Evolutionary conservation across 2,797 vertebrate species (phyloP).

Genomic region (Meriones psammophilus): DNA sequence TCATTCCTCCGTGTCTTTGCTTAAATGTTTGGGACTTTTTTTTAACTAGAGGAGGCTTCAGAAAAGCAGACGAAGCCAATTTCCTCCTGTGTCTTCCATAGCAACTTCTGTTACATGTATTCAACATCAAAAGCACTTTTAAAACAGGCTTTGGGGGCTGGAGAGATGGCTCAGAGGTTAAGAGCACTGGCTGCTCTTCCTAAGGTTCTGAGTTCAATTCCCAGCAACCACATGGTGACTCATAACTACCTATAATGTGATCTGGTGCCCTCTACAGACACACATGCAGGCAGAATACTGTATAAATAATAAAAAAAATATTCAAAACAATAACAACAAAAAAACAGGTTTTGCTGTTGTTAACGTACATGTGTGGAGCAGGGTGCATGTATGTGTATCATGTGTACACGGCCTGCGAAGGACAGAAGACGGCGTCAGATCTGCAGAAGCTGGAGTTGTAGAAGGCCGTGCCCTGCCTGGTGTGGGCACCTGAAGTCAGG

Average conservation of each 20-base stretch:
- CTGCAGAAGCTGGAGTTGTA: background rate
- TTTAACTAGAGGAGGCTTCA: background rate
- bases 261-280: too few relatives aligned
- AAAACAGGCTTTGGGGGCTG: background rate
- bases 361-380: background rate
- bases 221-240: too few relatives aligned
- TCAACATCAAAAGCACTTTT: background rate
- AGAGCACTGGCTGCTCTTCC: too few relatives aligned
- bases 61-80: conserved; percentile 10
- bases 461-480: background rate
- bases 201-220: too few relatives aligned
- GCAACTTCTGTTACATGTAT: background rate
- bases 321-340: background rate
- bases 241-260: too few relatives aligned
- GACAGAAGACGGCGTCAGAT: background rate
- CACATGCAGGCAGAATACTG: too few relatives aligned
- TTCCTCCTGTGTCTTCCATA: background rate
- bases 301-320: too few relatives aligned
- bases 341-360: background rate
- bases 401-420: background rate
- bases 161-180: too few relatives aligned
- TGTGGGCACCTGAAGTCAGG: background rate
- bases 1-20: background rate
- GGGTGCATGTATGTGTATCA: background rate
- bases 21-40: conserved; percentile 22